Evolutionary conservation across 1,140 invertebrate species (phyloP).

Genomic region (Temnothorax longispinosus): DNA sequence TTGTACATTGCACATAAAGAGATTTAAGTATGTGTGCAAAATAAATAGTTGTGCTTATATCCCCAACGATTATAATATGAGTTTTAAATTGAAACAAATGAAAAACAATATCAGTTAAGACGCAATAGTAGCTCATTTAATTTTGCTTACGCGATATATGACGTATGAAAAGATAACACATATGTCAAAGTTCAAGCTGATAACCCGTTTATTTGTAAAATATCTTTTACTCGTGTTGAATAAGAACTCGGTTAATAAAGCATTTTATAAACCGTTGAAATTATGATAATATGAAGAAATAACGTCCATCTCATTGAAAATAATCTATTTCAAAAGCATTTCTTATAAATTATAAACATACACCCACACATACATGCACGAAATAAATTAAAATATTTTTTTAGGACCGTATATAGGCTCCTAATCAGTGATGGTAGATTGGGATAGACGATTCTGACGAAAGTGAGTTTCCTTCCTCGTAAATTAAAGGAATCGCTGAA

Average conservation of each 20-base stretch:
- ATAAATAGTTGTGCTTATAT: neutral
- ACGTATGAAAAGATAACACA: conserved; percentile 72
- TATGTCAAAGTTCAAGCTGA: conserved; percentile 73
- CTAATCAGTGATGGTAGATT: neutral
- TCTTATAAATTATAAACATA: neutral
- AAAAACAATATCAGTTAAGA: neutral
- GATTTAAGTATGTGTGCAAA: neutral
- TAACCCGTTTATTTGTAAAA: conserved; percentile 51
- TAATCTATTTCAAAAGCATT: neutral
- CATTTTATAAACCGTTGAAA: neutral
- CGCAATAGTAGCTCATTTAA: conserved; percentile 9
- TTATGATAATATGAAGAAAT: neutral
- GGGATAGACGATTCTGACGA: neutral
- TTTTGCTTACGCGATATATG: conserved; percentile 26
- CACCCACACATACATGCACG: neutral
- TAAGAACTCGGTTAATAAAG: conserved; percentile 4
- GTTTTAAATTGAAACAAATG: neutral
- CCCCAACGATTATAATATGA: neutral
- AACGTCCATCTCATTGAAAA: neutral
- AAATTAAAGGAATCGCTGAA: neutral
- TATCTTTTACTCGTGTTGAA: conserved; percentile 8
- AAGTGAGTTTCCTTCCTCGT: neutral
- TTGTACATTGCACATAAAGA: neutral
- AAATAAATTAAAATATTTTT: neutral
- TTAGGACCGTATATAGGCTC: neutral